These are phyloP conservation scores for Hipposideros larvatus DNA, from an alignment of 2,797 vertebrate genomes.

Conservation along the genomic window DNA sequence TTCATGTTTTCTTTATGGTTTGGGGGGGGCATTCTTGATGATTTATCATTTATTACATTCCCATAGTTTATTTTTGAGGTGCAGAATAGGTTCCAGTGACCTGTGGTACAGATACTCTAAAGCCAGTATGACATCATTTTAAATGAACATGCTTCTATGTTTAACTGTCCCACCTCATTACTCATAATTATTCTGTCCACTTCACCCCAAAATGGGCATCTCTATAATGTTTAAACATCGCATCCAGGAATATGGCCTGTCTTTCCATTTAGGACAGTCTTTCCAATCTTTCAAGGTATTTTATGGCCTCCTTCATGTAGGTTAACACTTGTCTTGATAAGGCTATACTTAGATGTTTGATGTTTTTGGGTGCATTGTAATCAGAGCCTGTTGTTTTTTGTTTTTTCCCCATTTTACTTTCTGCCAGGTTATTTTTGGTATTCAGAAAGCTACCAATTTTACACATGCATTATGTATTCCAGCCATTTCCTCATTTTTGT, in stretches of 20 bases:
- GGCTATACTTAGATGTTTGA: not conserved
- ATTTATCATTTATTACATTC: not conserved
- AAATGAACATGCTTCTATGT: not conserved
- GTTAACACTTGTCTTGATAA: fast-evolving
- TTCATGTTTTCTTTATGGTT: not conserved
- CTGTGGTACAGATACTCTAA: not conserved
- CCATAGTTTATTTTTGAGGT: not conserved
- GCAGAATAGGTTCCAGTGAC: not conserved
- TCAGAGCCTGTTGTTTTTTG: not conserved
- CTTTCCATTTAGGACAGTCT: not conserved
- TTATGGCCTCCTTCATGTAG: not conserved
- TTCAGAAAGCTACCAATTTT: not conserved
- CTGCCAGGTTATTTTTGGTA: not conserved
- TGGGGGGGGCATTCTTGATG: not conserved
- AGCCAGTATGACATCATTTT: not conserved
- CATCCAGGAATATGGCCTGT: not conserved
- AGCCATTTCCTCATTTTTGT: not conserved
- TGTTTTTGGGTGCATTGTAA: not conserved
- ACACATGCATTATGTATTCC: not conserved
- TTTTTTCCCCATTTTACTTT: not conserved
- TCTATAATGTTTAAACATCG: not conserved
- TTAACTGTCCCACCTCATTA: not conserved
- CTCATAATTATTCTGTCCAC: not conserved
- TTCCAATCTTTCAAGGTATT: not conserved
- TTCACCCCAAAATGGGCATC: not conserved